phyloP scores from a whole-genome alignment of 2,888 invertebrate genomes.

The Erebia ligea region DNA sequence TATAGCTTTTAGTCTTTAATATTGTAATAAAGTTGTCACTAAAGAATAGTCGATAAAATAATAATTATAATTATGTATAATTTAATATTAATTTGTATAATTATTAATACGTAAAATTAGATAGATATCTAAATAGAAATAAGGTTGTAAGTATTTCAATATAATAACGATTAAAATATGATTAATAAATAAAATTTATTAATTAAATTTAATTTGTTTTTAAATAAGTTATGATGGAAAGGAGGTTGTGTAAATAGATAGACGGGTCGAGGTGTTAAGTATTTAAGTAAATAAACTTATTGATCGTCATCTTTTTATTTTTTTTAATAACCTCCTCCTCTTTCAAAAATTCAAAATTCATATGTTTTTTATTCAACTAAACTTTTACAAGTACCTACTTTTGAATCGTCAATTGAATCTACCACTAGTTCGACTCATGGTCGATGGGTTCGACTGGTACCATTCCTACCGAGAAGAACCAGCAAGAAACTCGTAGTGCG shows the following conservation, averaged over 20 bases:
- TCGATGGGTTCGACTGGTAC: too few species aligned
- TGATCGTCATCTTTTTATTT: constrained; percentile 58
- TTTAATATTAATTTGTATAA: constrained; percentile 33
- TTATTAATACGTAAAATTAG: constrained; percentile 24
- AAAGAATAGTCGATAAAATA: constrained; percentile 47
- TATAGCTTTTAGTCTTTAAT: constrained; percentile 28
- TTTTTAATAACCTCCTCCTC: neutral
- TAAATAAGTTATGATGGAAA: constrained; percentile 44
- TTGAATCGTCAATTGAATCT: too few species aligned
- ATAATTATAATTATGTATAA: too few species aligned
- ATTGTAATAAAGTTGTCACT: constrained; percentile 54
- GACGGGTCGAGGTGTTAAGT: constrained; percentile 52
- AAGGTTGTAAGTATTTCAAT: constrained; percentile 32
- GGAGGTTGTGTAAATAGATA: constrained; percentile 69
- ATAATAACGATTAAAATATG: neutral
- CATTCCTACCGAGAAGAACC: too few species aligned
- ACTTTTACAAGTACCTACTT: too few species aligned
- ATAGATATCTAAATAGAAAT: neutral
- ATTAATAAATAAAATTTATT: constrained; percentile 3
- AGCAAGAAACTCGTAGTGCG: too few species aligned
- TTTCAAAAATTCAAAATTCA: too few species aligned
- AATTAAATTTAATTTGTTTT: constrained; percentile 28
- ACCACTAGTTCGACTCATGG: neutral
- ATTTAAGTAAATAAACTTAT: constrained; percentile 71
- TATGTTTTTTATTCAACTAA: too few species aligned